A percentile compares a stretch with the other conserved stretches of the same genome.
phyloP scores from a whole-genome alignment of 2,888 invertebrate genomes.

The Agrochola lota region DNA sequence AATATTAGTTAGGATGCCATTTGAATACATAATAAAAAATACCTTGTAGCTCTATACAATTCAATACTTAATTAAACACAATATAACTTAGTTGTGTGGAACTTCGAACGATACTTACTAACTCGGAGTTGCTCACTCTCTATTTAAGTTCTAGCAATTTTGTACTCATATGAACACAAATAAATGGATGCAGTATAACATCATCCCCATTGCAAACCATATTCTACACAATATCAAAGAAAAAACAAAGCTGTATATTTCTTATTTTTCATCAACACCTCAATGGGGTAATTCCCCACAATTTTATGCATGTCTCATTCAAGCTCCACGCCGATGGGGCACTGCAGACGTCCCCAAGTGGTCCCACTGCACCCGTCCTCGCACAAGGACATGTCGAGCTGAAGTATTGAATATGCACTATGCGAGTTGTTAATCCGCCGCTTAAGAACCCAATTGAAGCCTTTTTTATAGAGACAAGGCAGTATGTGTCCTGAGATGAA shows the following conservation, averaged over 20 bases:
- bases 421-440: slow-evolving; percentile 57
- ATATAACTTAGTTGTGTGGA: too few species aligned
- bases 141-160: slow-evolving; percentile 1
- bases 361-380: slow-evolving; percentile 51
- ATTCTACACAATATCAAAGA: background rate
- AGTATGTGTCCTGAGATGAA: slow-evolving; percentile 8
- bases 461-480: slow-evolving; percentile 41
- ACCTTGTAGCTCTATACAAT: too few species aligned
- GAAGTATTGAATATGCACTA: slow-evolving; percentile 67
- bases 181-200: slow-evolving; percentile 5
- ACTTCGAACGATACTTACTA: slow-evolving; percentile 5
- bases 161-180: background rate
- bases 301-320: slow-evolving; percentile 62
- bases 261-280: slow-evolving; percentile 26
- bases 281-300: slow-evolving; percentile 58
- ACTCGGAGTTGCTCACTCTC: background rate
- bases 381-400: slow-evolving; percentile 47
- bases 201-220: background rate
- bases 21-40: too few species aligned
- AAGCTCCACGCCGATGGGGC: slow-evolving; percentile 50
- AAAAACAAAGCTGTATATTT: background rate
- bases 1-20: too few species aligned
- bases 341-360: slow-evolving; percentile 58
- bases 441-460: slow-evolving; percentile 50
- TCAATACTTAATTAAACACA: too few species aligned